Evolutionary conservation across 1,140 invertebrate species (phyloP).

Genomic region (Heterodera carotae): DNA sequence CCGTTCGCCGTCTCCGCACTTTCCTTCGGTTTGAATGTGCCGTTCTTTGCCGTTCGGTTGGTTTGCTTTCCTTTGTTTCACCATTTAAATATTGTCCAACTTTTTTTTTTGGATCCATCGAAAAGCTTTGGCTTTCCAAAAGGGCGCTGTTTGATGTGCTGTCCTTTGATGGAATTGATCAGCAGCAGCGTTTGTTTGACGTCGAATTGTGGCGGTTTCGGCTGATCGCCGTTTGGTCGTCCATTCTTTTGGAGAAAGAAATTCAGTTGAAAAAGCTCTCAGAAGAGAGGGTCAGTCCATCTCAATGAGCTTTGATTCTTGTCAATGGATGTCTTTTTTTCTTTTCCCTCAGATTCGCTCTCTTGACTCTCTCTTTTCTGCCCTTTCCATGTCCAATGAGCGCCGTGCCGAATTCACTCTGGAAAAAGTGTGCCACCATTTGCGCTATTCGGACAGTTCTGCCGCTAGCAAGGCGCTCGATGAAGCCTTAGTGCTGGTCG

Average conservation of each 20-base stretch:
- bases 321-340: not conserved
- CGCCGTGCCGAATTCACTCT: slow-evolving; percentile 27
- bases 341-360: not conserved
- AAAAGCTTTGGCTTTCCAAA: slow-evolving; percentile 30
- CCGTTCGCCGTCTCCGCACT: slow-evolving; percentile 6
- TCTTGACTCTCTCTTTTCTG: not conserved
- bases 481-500: slow-evolving; percentile 22
- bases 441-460: slow-evolving; percentile 31
- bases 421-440: slow-evolving; percentile 29
- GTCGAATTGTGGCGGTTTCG: slow-evolving; percentile 37
- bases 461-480: slow-evolving; percentile 19
- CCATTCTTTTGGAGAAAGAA: slow-evolving; percentile 25
- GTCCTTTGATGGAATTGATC: not conserved
- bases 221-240: slow-evolving; percentile 26
- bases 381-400: not conserved
- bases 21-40: slow-evolving; percentile 32
- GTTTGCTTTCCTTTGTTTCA: not conserved
- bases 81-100: not conserved
- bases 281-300: slow-evolving; percentile 8
- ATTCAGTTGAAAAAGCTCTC: slow-evolving; percentile 26
- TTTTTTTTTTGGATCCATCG: slow-evolving; percentile 29
- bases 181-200: not conserved
- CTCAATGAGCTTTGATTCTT: no score
- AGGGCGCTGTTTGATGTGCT: slow-evolving; percentile 4
- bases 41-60: slow-evolving; percentile 15